Evolutionary conservation across 2,797 vertebrate genomes (phyloP).

Genomic region (Gastrophryne carolinensis): DNA sequence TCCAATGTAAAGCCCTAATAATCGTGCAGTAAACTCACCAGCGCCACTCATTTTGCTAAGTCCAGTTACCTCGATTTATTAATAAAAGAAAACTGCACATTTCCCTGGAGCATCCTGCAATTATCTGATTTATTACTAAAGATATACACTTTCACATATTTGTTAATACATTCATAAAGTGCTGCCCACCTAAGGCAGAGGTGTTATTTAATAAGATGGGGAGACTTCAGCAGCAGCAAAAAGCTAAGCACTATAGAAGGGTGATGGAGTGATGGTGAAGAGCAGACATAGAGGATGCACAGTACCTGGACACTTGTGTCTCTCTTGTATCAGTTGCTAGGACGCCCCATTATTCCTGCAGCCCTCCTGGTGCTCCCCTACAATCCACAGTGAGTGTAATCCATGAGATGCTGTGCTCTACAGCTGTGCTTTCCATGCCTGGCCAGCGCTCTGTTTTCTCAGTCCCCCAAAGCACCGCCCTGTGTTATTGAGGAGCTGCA

Average conservation of each 20-base stretch:
- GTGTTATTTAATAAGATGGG: too few species aligned
- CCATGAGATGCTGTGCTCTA: constrained; percentile 65
- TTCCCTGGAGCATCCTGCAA: too few species aligned
- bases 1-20: too few species aligned
- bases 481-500: constrained; percentile 67
- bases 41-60: too few species aligned
- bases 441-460: constrained; percentile 69
- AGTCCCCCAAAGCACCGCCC: constrained; percentile 71
- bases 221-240: background rate
- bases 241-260: background rate
- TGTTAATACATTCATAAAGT: too few species aligned
- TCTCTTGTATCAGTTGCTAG: constrained; percentile 64
- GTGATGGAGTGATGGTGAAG: background rate
- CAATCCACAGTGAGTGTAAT: constrained; percentile 67
- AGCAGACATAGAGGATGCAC: background rate
- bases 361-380: constrained; percentile 53
- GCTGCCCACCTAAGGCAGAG: too few species aligned
- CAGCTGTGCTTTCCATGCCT: constrained; percentile 68
- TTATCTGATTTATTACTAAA: too few species aligned
- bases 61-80: too few species aligned
- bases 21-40: too few species aligned
- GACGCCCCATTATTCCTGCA: constrained; percentile 56
- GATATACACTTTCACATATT: too few species aligned
- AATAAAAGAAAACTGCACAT: too few species aligned
- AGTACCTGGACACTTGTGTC: constrained; percentile 62